phyloP scores from a whole-genome alignment of 1,140 invertebrate genomes.

The Lordiphosa stackelbergi region DNA sequence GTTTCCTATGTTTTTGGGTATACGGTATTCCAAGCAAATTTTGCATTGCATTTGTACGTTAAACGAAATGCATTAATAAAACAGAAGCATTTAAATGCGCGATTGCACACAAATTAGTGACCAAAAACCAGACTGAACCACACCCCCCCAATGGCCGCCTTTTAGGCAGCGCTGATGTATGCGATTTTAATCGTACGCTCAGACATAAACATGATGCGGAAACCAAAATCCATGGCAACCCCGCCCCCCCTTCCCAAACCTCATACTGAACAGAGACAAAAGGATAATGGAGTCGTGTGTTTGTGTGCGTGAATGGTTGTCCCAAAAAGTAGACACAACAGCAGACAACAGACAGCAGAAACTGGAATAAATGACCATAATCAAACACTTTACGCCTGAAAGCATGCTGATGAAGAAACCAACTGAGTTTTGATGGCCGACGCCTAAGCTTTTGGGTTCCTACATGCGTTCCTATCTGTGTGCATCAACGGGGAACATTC shows the following conservation, averaged over 20 bases:
- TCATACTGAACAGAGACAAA: constrained; percentile 27
- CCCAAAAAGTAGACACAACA: constrained; percentile 47
- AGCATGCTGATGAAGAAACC: constrained; percentile 53
- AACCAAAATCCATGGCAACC: constrained; percentile 63
- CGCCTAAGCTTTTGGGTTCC: constrained; percentile 26
- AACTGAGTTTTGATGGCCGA: constrained; percentile 2
- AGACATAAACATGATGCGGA: constrained; percentile 61
- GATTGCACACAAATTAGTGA: constrained; percentile 66
- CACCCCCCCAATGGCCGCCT: not conserved
- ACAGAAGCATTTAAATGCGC: constrained; percentile 61
- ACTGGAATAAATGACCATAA: constrained; percentile 69
- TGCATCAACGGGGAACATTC: constrained; percentile 38
- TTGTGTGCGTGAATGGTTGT: constrained; percentile 7
- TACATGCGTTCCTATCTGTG: constrained; percentile 33
- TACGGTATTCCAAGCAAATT: constrained; percentile 20
- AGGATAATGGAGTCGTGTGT: constrained; percentile 40
- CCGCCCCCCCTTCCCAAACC: not conserved
- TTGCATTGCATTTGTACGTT: constrained; percentile 37
- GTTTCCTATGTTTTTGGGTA: constrained; percentile 3
- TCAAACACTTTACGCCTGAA: constrained; percentile 73
- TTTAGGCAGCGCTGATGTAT: constrained; percentile 53
- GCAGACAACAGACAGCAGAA: constrained; percentile 16
- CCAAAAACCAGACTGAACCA: constrained; percentile 41
- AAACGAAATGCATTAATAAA: constrained; percentile 64
- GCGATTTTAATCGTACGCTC: constrained; percentile 66